Conservation (phyloP, 2,797 vertebrate species). For the Gymnodraco acuticeps region DNA sequence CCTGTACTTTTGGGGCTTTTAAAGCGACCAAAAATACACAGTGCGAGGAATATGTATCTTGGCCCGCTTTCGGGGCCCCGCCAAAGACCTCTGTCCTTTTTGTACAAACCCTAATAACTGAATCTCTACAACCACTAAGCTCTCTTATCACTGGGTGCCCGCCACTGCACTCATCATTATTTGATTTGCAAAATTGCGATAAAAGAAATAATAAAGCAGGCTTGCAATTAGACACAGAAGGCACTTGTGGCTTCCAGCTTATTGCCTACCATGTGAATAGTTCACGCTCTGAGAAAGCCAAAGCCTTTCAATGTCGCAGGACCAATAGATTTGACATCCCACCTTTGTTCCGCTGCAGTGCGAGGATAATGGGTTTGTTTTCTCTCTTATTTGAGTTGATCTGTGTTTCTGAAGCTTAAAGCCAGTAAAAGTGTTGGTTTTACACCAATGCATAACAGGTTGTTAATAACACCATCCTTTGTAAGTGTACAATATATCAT, state of each 20-base stretch:
- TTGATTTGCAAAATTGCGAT: slow-evolving; percentile 81
- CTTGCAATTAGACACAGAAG: slow-evolving; percentile 63
- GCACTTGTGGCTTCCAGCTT: slow-evolving; percentile 75
- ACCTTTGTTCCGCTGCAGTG: slow-evolving; percentile 21
- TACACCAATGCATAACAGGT: not conserved
- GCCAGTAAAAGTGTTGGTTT: not conserved
- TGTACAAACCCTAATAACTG: slow-evolving; percentile 73
- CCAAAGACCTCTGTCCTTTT: slow-evolving; percentile 70
- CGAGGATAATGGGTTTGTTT: slow-evolving; percentile 21
- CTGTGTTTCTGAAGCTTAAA: not conserved
- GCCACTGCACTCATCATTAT: slow-evolving; percentile 76
- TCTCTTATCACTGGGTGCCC: slow-evolving; percentile 72
- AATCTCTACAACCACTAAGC: slow-evolving; percentile 76
- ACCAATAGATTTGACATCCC: slow-evolving; percentile 56
- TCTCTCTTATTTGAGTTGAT: not conserved
- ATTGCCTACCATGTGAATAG: slow-evolving; percentile 63
- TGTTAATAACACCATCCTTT: not conserved
- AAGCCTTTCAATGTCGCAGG: slow-evolving; percentile 54
- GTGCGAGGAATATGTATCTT: slow-evolving; percentile 72
- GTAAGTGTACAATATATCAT: not conserved
- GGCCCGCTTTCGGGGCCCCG: slow-evolving; percentile 45
- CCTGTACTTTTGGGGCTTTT: slow-evolving; percentile 78
- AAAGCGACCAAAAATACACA: slow-evolving; percentile 76
- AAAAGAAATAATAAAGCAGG: slow-evolving; percentile 68
- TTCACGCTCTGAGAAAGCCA: slow-evolving; percentile 52